phyloP scores from a whole-genome alignment of 1,140 invertebrate species.

The Diachasmimorpha longicaudata region DNA sequence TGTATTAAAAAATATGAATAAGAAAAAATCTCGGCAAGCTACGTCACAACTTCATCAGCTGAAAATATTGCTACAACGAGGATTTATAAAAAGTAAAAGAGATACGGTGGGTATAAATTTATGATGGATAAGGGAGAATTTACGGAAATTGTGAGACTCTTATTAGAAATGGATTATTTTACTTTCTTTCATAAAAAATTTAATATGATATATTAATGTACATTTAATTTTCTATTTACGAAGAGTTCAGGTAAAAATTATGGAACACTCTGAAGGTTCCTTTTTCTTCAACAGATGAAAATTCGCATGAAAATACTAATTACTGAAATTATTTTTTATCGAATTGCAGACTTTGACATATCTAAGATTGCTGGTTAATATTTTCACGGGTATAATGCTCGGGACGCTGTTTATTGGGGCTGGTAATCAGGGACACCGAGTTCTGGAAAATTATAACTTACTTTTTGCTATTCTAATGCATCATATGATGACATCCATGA shows the following conservation, averaged over 20 bases:
- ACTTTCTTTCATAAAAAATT: too few species aligned
- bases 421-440: slow-evolving; percentile 74
- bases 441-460: slow-evolving; percentile 83
- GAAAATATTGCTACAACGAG: slow-evolving; percentile 71
- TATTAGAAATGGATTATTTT: neutral
- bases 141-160: neutral
- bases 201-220: too few species aligned
- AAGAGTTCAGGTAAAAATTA: too few species aligned
- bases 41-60: slow-evolving; percentile 75
- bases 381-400: slow-evolving; percentile 75
- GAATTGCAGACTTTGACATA: slow-evolving; percentile 84
- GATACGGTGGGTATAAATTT: slow-evolving; percentile 67
- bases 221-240: too few species aligned
- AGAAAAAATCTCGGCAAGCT: slow-evolving; percentile 65
- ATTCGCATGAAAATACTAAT: too few species aligned
- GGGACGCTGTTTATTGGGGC: slow-evolving; percentile 74
- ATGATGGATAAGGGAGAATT: neutral
- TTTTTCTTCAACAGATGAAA: too few species aligned
- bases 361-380: slow-evolving; percentile 77
- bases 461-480: slow-evolving; percentile 83
- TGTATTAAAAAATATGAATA: neutral
- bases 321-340: neutral
- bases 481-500: slow-evolving; percentile 85
- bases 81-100: slow-evolving; percentile 75
- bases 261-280: too few species aligned